Evolutionary conservation across 2,797 vertebrate species (phyloP).

Genomic region (Meda fulgida): DNA sequence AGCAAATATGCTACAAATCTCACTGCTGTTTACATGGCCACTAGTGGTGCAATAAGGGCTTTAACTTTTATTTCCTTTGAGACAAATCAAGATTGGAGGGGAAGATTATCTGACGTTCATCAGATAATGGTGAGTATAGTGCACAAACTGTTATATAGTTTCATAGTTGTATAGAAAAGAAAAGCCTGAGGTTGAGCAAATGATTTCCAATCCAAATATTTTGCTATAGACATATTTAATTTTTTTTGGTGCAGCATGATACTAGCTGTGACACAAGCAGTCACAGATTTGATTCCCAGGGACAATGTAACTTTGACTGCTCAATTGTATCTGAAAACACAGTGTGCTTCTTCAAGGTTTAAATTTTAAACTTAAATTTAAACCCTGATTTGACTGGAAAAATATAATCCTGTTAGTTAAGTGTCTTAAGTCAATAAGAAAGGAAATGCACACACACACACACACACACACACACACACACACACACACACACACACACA

Average conservation of each 20-base stretch:
- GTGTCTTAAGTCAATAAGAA: background rate
- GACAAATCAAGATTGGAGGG: background rate
- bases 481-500: background rate
- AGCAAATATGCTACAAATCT: background rate
- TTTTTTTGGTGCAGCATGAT: background rate
- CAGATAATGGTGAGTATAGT: background rate
- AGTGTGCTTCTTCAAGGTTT: background rate
- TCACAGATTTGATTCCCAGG: background rate
- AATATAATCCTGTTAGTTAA: background rate
- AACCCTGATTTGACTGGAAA: background rate
- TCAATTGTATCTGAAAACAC: background rate
- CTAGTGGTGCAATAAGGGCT: background rate
- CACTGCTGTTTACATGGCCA: background rate
- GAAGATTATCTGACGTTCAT: background rate
- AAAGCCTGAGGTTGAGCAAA: too few relatives aligned
- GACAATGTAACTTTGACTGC: background rate
- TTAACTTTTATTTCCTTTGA: background rate
- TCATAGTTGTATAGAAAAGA: background rate
- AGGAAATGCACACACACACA: background rate
- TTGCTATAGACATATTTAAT: background rate
- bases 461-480: background rate
- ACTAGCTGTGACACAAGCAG: background rate
- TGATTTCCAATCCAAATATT: too few relatives aligned
- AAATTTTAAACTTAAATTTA: background rate
- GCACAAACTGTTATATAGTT: background rate